These are phyloP conservation scores for Chelon labrosus DNA, from an alignment of 2,797 vertebrate genomes.

Conservation along the genomic window DNA sequence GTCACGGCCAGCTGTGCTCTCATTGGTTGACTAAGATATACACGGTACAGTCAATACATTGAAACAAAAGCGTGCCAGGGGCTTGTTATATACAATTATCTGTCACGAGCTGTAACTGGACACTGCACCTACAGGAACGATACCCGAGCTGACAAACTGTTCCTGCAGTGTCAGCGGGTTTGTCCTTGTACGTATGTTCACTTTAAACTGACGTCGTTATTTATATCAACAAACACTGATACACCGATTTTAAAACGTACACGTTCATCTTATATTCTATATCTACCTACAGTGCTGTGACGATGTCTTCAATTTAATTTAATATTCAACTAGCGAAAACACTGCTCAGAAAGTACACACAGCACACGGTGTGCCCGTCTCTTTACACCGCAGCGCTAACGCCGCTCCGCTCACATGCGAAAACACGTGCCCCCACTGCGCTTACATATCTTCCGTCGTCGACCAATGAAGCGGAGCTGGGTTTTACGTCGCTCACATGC, in stretches of 20 bases:
- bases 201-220: too few relatives aligned
- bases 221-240: too few relatives aligned
- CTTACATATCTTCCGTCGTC: not conserved
- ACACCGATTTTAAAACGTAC: too few relatives aligned
- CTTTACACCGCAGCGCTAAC: not conserved
- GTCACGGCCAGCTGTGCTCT: rapidly evolving
- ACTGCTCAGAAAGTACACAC: rapidly evolving
- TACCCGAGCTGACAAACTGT: too few relatives aligned
- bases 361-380: rapidly evolving
- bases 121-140: too few relatives aligned
- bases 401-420: conserved; percentile 46
- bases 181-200: too few relatives aligned
- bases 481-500: not conserved
- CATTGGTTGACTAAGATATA: conserved; percentile 70
- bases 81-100: too few relatives aligned
- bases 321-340: not conserved
- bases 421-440: conserved; percentile 44
- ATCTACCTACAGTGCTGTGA: too few relatives aligned
- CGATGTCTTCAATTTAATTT: not conserved
- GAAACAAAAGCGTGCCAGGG: conserved; percentile 22
- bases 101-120: not conserved
- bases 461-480: conserved; percentile 4
- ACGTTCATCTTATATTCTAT: too few relatives aligned
- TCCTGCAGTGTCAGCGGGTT: too few relatives aligned
- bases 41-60: conserved; percentile 9